phyloP scores from a whole-genome alignment of 2,113 vertebrate genomes.

The Lontra canadensis region DNA sequence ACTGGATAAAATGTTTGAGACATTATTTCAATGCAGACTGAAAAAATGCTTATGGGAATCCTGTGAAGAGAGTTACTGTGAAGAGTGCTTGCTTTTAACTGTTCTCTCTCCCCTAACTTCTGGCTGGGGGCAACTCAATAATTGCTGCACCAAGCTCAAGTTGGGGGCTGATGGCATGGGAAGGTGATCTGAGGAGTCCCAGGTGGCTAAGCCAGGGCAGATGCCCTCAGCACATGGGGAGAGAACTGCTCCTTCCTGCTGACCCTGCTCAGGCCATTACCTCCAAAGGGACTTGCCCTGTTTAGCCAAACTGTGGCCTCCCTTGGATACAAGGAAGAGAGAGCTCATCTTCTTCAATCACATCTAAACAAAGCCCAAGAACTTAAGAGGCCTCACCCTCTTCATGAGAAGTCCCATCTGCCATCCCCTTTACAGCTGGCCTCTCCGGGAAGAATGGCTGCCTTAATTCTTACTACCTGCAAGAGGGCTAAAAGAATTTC shows the following conservation, averaged over 20 bases:
- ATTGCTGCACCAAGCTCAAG: neutral
- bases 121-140: neutral
- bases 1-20: neutral
- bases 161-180: neutral
- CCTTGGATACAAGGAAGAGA: neutral
- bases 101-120: neutral
- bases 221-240: neutral
- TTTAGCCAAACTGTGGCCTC: neutral
- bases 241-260: neutral
- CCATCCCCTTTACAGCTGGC: neutral
- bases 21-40: constrained; percentile 50
- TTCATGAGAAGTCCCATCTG: constrained; percentile 13
- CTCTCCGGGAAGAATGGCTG: constrained; percentile 1
- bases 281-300: neutral
- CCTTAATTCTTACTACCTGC: neutral
- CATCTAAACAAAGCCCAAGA: neutral
- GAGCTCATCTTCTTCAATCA: neutral
- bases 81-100: neutral
- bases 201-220: neutral
- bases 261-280: neutral
- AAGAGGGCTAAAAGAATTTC: constrained; percentile 17
- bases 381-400: neutral
- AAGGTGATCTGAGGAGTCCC: neutral
- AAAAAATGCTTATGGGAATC: constrained; percentile 40
- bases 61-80: neutral